phyloP scores from a whole-genome alignment of 1,140 invertebrate genomes.

The Euura lappo region DNA sequence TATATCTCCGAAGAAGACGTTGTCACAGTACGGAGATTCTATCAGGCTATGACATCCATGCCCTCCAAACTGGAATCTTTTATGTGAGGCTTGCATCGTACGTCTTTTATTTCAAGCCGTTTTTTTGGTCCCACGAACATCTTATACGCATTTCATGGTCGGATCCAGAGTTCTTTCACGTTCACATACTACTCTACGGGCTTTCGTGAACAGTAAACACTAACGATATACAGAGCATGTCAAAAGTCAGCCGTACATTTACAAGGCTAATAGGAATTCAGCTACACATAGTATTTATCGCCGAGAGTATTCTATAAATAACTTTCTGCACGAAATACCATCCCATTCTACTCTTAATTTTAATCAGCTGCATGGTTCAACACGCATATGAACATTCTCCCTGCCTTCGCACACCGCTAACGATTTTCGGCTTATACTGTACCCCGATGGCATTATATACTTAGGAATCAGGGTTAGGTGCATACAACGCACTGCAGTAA shows the following conservation, averaged over 20 bases:
- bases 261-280: no score
- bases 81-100: constrained; percentile 1
- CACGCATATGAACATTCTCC: no score
- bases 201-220: background rate
- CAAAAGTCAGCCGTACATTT: background rate
- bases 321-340: no score
- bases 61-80: constrained; percentile 6
- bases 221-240: background rate
- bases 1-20: background rate
- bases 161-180: background rate
- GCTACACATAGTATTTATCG: no score
- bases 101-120: constrained; percentile 3
- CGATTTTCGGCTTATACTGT: no score
- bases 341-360: no score
- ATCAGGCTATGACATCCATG: background rate
- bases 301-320: no score
- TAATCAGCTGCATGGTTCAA: no score
- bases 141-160: background rate
- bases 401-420: no score
- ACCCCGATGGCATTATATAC: no score
- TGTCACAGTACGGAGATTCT: background rate
- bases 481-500: no score
- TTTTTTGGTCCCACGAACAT: background rate
- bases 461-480: no score
- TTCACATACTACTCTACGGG: background rate